Percentiles rank a stretch among this genome's conserved stretches.
These are phyloP conservation scores for Microtus pennsylvanicus DNA, from an alignment of 2,113 vertebrate species.

Conservation along the genomic window DNA sequence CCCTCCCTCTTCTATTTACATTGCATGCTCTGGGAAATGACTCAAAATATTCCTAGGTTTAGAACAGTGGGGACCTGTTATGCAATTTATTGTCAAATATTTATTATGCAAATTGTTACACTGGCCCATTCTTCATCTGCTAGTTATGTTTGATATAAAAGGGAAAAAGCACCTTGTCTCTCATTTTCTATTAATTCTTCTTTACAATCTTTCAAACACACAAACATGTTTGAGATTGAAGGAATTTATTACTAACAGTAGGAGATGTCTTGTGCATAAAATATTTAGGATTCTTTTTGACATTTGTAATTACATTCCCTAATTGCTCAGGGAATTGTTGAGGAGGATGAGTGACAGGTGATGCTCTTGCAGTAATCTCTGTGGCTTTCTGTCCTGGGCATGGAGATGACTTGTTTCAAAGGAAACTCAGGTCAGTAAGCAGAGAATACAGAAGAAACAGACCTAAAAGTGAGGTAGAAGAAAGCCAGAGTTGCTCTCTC, in stretches of 20 bases:
- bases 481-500: background rate
- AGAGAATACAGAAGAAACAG: background rate
- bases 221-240: slow-evolving; percentile 34
- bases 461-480: background rate
- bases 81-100: slow-evolving; percentile 34
- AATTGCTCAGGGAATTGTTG: slow-evolving; percentile 5
- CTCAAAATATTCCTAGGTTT: slow-evolving; percentile 71
- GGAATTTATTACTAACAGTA: slow-evolving; percentile 61
- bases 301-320: background rate
- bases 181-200: slow-evolving; percentile 65
- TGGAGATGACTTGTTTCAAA: slow-evolving; percentile 13
- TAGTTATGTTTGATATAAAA: slow-evolving; percentile 51
- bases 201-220: slow-evolving; percentile 27
- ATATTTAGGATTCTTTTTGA: slow-evolving; percentile 29
- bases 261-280: slow-evolving; percentile 24
- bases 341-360: background rate
- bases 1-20: slow-evolving; percentile 17
- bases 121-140: slow-evolving; percentile 50
- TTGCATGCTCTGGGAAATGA: slow-evolving; percentile 38
- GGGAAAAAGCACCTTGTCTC: background rate
- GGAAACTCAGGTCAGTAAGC: background rate
- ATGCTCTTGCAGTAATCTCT: background rate
- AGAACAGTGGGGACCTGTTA: slow-evolving; percentile 46
- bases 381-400: background rate
- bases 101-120: slow-evolving; percentile 66